These are phyloP conservation scores for Pseudachorutes palmiensis DNA, from an alignment of 1,140 invertebrate species.

Conservation along the genomic window DNA sequence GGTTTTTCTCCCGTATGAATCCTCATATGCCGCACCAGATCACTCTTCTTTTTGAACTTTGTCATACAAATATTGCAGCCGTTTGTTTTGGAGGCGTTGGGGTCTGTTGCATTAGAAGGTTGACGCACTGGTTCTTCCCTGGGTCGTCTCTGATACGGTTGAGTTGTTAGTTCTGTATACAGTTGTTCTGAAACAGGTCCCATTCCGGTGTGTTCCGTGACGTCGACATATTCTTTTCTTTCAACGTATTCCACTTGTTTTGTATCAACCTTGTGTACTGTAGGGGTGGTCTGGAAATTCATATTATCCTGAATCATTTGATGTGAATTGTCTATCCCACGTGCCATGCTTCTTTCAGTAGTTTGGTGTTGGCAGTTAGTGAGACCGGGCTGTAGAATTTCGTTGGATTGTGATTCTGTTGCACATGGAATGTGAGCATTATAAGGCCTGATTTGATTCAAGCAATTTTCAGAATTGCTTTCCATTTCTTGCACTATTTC, in stretches of 20 bases:
- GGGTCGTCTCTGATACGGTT: background rate
- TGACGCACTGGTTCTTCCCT: constrained; percentile 5
- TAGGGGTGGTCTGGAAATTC: too few species aligned
- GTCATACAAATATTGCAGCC: constrained; percentile 41
- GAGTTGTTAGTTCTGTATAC: constrained; percentile 45
- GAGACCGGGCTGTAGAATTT: too few species aligned
- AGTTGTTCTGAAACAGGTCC: constrained; percentile 30
- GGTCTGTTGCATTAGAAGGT: background rate
- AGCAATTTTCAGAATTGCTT: constrained; percentile 2
- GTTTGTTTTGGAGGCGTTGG: constrained; percentile 18
- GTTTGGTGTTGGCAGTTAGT: too few species aligned
- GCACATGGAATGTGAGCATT: background rate
- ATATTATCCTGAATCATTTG: too few species aligned
- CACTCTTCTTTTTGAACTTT: constrained; percentile 49
- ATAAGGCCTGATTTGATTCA: background rate
- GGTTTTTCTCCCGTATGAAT: constrained; percentile 62
- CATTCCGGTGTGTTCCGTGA: too few species aligned
- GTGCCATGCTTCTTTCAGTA: constrained; percentile 38
- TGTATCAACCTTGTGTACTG: too few species aligned
- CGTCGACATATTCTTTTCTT: too few species aligned
- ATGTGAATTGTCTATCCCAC: constrained; percentile 40
- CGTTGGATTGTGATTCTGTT: too few species aligned
- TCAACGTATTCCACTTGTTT: too few species aligned
- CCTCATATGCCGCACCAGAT: constrained; percentile 48
- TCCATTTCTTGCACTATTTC: background rate